Evolutionary conservation across 2,113 vertebrate species (phyloP).

Genomic region (Syngnathus scovelli): DNA sequence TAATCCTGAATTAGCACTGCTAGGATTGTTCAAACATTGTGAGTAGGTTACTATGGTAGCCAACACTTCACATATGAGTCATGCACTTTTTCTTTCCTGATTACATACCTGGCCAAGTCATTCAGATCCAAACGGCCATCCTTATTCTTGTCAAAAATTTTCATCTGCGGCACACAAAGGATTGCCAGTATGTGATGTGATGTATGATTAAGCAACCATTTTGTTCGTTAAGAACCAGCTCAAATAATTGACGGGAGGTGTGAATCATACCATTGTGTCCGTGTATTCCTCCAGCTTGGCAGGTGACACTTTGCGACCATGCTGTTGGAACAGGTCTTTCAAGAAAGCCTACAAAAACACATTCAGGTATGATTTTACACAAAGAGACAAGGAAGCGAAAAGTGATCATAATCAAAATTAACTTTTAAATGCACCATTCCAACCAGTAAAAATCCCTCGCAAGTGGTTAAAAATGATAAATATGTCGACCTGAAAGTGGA

Average conservation of each 20-base stretch:
- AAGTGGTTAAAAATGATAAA: neutral
- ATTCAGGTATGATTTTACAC: neutral
- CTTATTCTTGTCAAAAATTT: slow-evolving; percentile 94
- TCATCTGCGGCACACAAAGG: slow-evolving; percentile 80
- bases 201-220: neutral
- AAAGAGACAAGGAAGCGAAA: too few relatives aligned
- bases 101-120: slow-evolving; percentile 85
- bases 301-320: slow-evolving; percentile 74
- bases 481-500: neutral
- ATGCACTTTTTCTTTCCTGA: neutral
- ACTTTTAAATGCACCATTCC: too few relatives aligned
- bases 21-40: neutral
- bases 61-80: neutral
- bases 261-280: slow-evolving; percentile 79
- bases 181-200: neutral
- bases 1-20: too few relatives aligned
- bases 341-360: slow-evolving; percentile 77
- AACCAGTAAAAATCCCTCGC: neutral
- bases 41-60: neutral
- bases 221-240: neutral
- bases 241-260: neutral
- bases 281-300: slow-evolving; percentile 88
- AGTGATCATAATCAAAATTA: too few relatives aligned
- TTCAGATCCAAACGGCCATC: slow-evolving; percentile 91
- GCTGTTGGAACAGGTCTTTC: slow-evolving; percentile 81